A percentile compares a stretch with the other conserved stretches of the same genome.
phyloP scores from a whole-genome alignment of 2,113 vertebrate genomes.

The Pelmatolapia mariae region DNA sequence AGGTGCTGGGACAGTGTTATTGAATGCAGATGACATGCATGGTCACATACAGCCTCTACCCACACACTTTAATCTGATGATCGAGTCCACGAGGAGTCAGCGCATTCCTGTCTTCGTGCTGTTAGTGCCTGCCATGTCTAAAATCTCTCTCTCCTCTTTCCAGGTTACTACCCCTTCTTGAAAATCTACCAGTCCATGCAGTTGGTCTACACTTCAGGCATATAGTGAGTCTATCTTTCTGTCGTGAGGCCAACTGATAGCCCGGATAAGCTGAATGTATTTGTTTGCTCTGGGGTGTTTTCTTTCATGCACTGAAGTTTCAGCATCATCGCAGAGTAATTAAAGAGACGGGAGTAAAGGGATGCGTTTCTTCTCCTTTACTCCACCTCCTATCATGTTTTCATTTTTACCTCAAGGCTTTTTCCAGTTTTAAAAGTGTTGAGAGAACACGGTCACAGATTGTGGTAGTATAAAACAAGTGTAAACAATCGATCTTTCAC shows the following conservation, averaged over 20 bases:
- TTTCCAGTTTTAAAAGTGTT: not conserved
- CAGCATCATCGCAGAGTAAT: not conserved
- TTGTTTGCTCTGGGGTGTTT: not conserved
- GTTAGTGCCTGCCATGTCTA: not conserved
- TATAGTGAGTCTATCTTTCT: constrained; percentile 80
- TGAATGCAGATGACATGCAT: not conserved
- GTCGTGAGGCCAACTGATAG: not conserved
- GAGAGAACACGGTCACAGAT: not conserved
- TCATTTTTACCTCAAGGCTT: not conserved
- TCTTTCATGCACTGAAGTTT: not conserved
- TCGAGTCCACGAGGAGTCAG: constrained; percentile 22
- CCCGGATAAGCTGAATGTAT: not conserved
- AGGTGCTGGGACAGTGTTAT: not conserved
- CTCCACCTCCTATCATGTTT: not conserved
- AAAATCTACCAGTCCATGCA: constrained; percentile 97
- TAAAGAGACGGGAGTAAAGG: not conserved
- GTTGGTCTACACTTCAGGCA: constrained; percentile 89
- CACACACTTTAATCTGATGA: constrained; percentile 54
- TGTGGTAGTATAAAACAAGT: not conserved
- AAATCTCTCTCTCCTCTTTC: not conserved
- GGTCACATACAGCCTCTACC: not conserved
- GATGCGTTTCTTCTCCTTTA: not conserved
- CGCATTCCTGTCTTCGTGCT: constrained; percentile 45
- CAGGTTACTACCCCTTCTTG: constrained; percentile 86
- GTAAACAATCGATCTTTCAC: not conserved